phyloP scores from a whole-genome alignment of 2,797 vertebrate genomes.

The Xyrichtys novacula region DNA sequence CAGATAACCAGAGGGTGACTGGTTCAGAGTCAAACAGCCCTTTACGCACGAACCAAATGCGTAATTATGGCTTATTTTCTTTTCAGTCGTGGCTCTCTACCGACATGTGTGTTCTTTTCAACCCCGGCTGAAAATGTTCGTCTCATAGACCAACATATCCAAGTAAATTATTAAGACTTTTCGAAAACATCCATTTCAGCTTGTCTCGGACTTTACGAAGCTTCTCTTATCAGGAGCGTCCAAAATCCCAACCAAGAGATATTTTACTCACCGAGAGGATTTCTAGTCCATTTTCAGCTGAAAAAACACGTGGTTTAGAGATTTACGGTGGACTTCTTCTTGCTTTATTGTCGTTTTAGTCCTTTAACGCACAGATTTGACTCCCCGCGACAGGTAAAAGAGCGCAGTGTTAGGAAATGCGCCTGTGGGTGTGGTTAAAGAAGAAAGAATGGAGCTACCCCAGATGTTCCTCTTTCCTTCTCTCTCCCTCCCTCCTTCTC shows the following conservation, averaged over 20 bases:
- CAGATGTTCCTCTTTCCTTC: conserved; percentile 47
- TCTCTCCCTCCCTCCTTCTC: conserved; percentile 1
- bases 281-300: conserved; percentile 47
- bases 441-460: conserved; percentile 31
- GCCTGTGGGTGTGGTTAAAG: conserved; percentile 76
- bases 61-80: background rate
- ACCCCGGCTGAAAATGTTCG: fast-evolving
- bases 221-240: background rate
- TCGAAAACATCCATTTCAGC: background rate
- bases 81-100: background rate
- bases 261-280: conserved; percentile 60
- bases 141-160: fast-evolving
- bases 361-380: conserved; percentile 29
- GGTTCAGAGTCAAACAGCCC: background rate
- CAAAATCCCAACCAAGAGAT: fast-evolving
- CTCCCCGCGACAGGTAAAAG: conserved; percentile 56
- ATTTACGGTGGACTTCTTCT: background rate
- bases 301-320: fast-evolving
- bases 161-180: background rate
- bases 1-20: background rate
- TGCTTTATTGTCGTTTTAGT: conserved; percentile 11
- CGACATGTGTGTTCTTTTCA: fast-evolving
- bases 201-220: background rate
- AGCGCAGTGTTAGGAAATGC: conserved; percentile 54
- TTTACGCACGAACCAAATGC: conserved; percentile 44